phyloP scores from a whole-genome alignment of 2,888 invertebrate genomes.

The Gisinianus flammeolus region DNA sequence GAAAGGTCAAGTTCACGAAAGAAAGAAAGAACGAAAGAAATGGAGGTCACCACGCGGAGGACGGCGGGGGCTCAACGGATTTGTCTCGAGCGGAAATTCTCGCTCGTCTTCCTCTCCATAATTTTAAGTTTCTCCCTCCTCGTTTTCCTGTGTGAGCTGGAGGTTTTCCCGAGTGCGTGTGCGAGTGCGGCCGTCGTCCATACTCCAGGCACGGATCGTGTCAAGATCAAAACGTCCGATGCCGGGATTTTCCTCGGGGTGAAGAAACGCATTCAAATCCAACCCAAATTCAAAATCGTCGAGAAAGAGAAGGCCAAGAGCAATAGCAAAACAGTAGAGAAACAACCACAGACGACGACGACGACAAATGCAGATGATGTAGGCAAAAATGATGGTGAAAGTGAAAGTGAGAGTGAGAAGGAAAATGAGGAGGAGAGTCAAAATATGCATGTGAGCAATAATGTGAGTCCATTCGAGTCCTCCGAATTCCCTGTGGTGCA shows the following conservation, averaged over 20 bases:
- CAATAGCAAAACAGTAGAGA: too few species aligned
- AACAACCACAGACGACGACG: too few species aligned
- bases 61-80: not conserved
- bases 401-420: not conserved
- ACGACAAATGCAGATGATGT: not conserved
- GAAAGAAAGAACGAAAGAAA: not conserved
- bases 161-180: slow-evolving; percentile 19
- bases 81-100: slow-evolving; percentile 8
- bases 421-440: too few species aligned
- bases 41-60: not conserved
- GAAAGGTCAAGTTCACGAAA: not conserved
- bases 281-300: not conserved
- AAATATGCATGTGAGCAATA: too few species aligned
- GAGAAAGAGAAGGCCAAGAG: not conserved
- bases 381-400: not conserved
- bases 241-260: slow-evolving; percentile 54
- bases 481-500: too few species aligned
- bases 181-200: not conserved
- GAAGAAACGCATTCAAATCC: slow-evolving; percentile 30
- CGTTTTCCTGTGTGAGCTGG: slow-evolving; percentile 33
- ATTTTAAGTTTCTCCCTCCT: slow-evolving; percentile 3
- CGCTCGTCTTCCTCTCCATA: slow-evolving; percentile 11
- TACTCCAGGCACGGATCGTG: not conserved
- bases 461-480: too few species aligned
- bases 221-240: slow-evolving; percentile 43